Evolutionary conservation across 92 coral and sea anemone species (phyloP), one percentile per base, ranked within the genome.

Genomic region (Scolanthus callimorphus): DNA sequence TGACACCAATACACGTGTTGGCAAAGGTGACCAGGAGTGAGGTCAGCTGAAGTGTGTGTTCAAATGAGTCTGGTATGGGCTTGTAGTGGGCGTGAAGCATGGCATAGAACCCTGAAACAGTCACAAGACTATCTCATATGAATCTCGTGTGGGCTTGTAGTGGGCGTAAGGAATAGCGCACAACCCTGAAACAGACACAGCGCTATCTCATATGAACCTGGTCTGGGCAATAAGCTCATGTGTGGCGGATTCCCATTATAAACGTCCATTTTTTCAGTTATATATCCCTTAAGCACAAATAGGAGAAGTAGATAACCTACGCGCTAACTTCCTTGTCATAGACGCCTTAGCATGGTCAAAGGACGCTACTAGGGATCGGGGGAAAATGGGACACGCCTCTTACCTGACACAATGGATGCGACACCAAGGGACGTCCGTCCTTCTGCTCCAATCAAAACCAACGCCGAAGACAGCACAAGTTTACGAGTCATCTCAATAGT

Each of bases 361-460:
- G n/a, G n/a, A n/a, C n/a, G n/a, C n/a, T n/a, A n/a, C 2, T 45
- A 13, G 21, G n/a, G n/a, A 3, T 2, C 50, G 20, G 2, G 2
- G 50, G 50, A 45, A 2, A 2, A 13, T 19, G 4, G n/a, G 21
- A 3, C n/a, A 2, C n/a, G n/a, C n/a, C n/a, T n/a, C 26, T 31
- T 39, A 58, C 64, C 49, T 58, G 64, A 58, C 20, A 60, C 20
- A 13, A 60, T 41, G 2, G 67, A 60, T 39, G 67, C 67, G 3
- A 60, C 53, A 13, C 67, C 67, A 25, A 60, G 27, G 12, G 49
- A 59, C 17, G 27, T 22, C 11, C 65, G 49, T 17, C 37, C 23
- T 41, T 82, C 73, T 19, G 79, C 72, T 17, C 71, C 74, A 43
- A 71, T 72, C 15, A 82, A 56, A n/a, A 58, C 52, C 17, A 76